phyloP scores from a whole-genome alignment of 1,140 invertebrate genomes.

The Portunus trituberculatus region DNA sequence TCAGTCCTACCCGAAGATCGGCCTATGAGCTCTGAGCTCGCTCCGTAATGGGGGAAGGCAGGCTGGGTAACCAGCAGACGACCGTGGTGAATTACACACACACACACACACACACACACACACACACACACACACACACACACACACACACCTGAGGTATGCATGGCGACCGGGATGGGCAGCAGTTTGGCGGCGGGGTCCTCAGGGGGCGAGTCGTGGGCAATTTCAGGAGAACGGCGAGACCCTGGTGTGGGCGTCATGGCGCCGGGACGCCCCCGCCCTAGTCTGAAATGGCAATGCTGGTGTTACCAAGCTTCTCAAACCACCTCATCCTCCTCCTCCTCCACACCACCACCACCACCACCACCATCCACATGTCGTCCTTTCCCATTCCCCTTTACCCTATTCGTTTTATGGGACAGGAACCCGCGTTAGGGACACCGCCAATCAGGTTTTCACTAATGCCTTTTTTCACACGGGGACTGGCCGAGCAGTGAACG shows the following conservation, averaged over 20 bases:
- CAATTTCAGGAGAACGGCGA: background rate
- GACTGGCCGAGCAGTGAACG: no score
- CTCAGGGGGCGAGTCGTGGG: background rate
- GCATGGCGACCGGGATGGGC: background rate
- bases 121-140: background rate
- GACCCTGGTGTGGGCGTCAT: background rate
- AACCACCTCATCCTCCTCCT: background rate
- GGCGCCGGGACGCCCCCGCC: background rate
- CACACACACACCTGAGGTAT: background rate
- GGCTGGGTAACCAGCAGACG: no score
- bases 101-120: constrained; percentile 29
- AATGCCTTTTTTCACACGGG: no score
- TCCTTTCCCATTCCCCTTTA: background rate
- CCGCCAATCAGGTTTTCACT: no score
- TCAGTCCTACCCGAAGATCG: no score
- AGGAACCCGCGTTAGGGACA: no score
- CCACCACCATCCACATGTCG: background rate
- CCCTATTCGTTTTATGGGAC: no score
- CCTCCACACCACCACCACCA: background rate
- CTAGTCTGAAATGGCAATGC: background rate
- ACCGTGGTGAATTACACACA: no score
- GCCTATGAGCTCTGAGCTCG: no score
- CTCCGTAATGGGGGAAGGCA: no score
- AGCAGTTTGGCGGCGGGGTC: background rate
- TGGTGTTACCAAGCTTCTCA: background rate